Evolutionary conservation across 2,888 invertebrate species (phyloP).

Genomic region (Dolichomitus sp.): DNA sequence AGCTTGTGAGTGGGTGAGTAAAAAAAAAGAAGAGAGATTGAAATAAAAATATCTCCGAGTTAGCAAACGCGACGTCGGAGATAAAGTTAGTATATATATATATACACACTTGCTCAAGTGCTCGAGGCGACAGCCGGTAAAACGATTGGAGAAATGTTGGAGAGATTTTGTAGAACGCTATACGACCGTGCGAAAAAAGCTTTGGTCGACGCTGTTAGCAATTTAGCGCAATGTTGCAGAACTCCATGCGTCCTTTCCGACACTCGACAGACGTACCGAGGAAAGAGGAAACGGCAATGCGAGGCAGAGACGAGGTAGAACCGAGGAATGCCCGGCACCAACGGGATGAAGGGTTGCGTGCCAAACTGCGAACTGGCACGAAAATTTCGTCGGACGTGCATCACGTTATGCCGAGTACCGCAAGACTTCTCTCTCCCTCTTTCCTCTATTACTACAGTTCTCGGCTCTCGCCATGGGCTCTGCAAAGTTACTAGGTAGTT

Average conservation of each 20-base stretch:
- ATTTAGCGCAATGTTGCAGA: slow-evolving; percentile 9
- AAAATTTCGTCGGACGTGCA: slow-evolving; percentile 61
- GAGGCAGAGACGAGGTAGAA: slow-evolving; percentile 35
- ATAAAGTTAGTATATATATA: slow-evolving; percentile 31
- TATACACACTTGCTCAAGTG: not conserved
- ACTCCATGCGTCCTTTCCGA: slow-evolving; percentile 19
- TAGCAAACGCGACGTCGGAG: slow-evolving; percentile 5
- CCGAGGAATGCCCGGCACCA: slow-evolving; percentile 61
- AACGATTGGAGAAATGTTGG: slow-evolving; percentile 34
- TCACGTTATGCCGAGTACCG: slow-evolving; percentile 49
- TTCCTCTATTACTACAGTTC: slow-evolving; percentile 24
- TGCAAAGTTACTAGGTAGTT: slow-evolving; percentile 33
- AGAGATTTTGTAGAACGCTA: not conserved
- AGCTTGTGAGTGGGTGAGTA: not conserved
- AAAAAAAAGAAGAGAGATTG: not conserved
- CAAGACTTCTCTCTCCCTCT: slow-evolving; percentile 1
- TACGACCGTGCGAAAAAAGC: not conserved
- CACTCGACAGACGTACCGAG: slow-evolving; percentile 21
- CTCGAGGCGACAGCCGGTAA: slow-evolving; percentile 17
- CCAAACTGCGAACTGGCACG: slow-evolving; percentile 67
- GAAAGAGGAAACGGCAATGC: slow-evolving; percentile 37
- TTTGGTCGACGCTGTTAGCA: slow-evolving; percentile 9
- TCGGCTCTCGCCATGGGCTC: slow-evolving; percentile 9
- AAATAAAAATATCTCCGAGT: slow-evolving; percentile 9
- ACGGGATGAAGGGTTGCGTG: slow-evolving; percentile 63